These are phyloP conservation scores for Dermochelys coriacea DNA, from an alignment of 2,797 vertebrate species.

Conservation along the genomic window DNA sequence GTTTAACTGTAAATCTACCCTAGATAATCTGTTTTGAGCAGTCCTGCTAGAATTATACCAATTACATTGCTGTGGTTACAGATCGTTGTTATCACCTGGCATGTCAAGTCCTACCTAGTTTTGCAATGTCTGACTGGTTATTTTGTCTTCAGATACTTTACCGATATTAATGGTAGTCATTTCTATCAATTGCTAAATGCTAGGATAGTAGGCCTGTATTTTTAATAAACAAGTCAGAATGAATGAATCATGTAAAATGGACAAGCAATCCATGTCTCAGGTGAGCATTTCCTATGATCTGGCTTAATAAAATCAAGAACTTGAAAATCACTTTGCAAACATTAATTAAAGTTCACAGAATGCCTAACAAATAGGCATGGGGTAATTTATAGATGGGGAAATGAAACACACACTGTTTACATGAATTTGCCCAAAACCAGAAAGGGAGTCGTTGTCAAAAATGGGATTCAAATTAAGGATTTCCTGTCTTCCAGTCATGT, in stretches of 20 bases:
- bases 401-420: background rate
- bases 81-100: background rate
- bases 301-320: background rate
- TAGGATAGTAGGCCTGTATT: background rate
- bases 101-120: background rate
- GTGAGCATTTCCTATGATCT: background rate
- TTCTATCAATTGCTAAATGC: background rate
- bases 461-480: background rate
- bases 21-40: background rate
- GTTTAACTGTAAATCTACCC: background rate
- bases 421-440: background rate
- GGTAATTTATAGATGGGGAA: background rate
- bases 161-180: background rate
- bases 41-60: background rate
- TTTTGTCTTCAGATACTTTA: background rate
- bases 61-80: background rate
- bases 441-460: background rate
- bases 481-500: background rate
- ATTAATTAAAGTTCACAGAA: conserved; percentile 1
- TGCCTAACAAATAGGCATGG: background rate
- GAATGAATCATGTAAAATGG: background rate
- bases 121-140: background rate
- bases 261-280: background rate
- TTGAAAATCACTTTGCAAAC: background rate
- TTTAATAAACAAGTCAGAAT: conserved; percentile 1